Evolutionary conservation across 2,888 invertebrate genomes (phyloP), one percentile per base, ranked within the genome.

Genomic region (Helleia helle): DNA sequence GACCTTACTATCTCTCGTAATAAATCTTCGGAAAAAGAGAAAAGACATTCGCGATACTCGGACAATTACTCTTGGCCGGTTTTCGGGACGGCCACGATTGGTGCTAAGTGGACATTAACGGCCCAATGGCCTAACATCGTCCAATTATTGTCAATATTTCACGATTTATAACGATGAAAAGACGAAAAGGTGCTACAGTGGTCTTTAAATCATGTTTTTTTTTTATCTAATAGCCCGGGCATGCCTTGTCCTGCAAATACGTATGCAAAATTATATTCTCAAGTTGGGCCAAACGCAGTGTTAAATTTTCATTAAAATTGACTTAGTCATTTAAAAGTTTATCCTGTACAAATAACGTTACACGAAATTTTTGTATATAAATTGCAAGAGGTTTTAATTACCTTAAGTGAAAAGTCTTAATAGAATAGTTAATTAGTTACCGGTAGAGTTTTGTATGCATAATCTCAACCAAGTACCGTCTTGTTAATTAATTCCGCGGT

Each of bases 1-100:
- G 36, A 36, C 43, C 24, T 13, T 18, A 14, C 31, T 43, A 43
- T 43, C 43, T 27, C 31, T 36, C 37, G 37, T 26, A 43, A 43
- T 43, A 43, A 43, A 43, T 43, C 43, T 43, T 38, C 27, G 27
- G 39, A 39, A 43, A 43, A 34, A 34, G 34, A 22, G 7, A 17
- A 34, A 18, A 22, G 18, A 11, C 31, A 17, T 12, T 5, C 36
- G 41, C 30, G 37, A 38, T 42, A 38, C 37, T 37, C 17, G 29
- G 24, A 29, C 39, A 28, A 43, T 43, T 40, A 36, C 39, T 36
- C 27, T 28, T 36, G 22, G 6, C 22, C 22, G 8, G 22, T 22
- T 22, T 22, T 22, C 5, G 22, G 22, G 12, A 9, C 11, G 11
- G 12, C 7, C 12, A n/a, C n/a, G n/a, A n/a, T 1, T 11, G 11